These are phyloP conservation scores for Gadopsis bispinosus DNA, from an alignment of 2,797 vertebrate genomes.

Conservation along the genomic window DNA sequence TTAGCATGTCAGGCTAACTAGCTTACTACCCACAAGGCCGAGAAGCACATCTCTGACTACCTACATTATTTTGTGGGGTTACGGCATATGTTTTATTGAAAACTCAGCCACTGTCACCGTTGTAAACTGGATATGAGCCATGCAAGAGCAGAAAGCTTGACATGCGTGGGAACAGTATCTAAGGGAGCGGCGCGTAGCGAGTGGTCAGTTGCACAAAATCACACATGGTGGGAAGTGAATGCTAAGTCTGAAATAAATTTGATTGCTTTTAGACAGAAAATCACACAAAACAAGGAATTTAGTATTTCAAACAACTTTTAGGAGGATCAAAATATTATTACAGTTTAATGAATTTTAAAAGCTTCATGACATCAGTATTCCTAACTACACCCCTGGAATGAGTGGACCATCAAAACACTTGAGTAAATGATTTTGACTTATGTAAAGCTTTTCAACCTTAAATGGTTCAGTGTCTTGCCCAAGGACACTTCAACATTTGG, in stretches of 20 bases:
- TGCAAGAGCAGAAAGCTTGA: too few species aligned
- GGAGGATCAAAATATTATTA: neutral
- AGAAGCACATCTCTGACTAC: neutral
- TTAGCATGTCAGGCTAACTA: neutral
- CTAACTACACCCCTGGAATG: neutral
- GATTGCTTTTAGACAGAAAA: neutral
- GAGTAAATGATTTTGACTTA: neutral
- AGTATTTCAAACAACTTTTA: neutral
- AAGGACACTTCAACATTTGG: too few species aligned
- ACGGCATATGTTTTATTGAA: neutral
- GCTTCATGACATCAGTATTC: neutral
- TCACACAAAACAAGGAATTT: too few species aligned
- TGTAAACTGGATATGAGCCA: too few species aligned
- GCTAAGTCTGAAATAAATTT: too few species aligned
- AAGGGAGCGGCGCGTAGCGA: neutral
- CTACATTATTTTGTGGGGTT: neutral
- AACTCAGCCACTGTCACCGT: too few species aligned
- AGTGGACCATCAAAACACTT: constrained; percentile 14
- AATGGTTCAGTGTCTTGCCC: too few species aligned
- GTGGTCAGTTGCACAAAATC: too few species aligned
- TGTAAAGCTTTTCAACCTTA: too few species aligned
- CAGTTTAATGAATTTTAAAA: neutral
- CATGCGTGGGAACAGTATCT: too few species aligned
- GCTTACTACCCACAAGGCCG: neutral
- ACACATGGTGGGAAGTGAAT: too few species aligned